These are phyloP conservation scores for Acanthurus leucopareius DNA, from an alignment of 2,797 vertebrate species.

Conservation along the genomic window DNA sequence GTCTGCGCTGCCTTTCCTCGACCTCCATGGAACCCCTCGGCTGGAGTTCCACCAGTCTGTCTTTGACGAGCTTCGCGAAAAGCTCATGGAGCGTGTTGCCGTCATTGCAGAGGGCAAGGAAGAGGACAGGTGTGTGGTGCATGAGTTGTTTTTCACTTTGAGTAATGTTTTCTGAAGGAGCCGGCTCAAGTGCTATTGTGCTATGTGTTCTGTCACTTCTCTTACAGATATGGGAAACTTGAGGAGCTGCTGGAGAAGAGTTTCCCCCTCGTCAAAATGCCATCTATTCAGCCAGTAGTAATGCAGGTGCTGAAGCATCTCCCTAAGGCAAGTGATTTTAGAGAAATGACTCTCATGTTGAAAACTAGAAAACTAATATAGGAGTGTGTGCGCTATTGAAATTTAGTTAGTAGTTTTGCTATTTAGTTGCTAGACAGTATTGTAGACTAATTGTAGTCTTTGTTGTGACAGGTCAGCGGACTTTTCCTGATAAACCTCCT, in stretches of 20 bases:
- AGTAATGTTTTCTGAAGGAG: not conserved
- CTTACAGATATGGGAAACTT: conserved; percentile 91
- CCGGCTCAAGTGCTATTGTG: not conserved
- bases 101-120: conserved; percentile 95
- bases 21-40: conserved; percentile 95
- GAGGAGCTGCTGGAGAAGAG: conserved; percentile 98
- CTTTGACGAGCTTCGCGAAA: conserved; percentile 96
- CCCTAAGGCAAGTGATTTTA: conserved; percentile 88
- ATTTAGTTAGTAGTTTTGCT: no score
- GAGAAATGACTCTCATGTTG: rapidly evolving
- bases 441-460: no score
- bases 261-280: conserved; percentile 98
- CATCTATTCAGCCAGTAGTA: conserved; percentile 96
- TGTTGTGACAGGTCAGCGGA: no score
- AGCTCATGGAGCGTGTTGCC: conserved; percentile 95
- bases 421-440: no score
- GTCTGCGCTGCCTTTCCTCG: conserved; percentile 96
- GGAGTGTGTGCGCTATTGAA: no score
- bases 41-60: conserved; percentile 99
- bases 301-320: conserved; percentile 99
- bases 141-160: not conserved
- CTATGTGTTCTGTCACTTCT: not conserved
- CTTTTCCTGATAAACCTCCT: no score
- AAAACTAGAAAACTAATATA: not conserved
- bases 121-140: conserved; percentile 90